Percentiles rank a stretch among this genome's conserved stretches.
Conservation (phyloP, 2,113 vertebrate species). For the Empidonax alnorum region DNA sequence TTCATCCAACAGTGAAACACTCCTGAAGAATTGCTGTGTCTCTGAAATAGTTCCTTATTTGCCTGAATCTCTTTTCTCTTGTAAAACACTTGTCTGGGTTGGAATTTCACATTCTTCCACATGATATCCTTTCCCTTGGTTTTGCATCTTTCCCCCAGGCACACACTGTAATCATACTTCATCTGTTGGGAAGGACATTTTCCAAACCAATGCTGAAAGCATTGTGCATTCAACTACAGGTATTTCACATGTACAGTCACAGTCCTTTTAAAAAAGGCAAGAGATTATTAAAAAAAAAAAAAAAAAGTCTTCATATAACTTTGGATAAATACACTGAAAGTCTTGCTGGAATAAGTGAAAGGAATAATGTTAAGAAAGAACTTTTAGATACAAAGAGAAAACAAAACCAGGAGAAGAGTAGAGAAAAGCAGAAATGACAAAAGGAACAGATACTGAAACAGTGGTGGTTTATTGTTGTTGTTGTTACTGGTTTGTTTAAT, state of each 20-base stretch:
- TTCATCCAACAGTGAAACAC: not conserved
- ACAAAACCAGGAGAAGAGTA: not conserved
- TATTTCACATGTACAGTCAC: not conserved
- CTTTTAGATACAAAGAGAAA: no score
- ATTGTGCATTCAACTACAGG: not conserved
- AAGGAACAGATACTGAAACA: not conserved
- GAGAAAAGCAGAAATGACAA: not conserved
- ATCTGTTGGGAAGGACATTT: not conserved
- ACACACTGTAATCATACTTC: fast-evolving
- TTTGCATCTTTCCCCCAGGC: not conserved
- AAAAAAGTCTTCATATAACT: not conserved
- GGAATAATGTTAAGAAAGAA: not conserved
- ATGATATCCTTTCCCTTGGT: not conserved
- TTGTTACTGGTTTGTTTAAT: not conserved
- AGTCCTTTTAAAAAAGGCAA: not conserved
- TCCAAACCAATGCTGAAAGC: not conserved
- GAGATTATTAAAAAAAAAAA: not conserved
- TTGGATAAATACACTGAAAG: not conserved
- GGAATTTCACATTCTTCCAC: not conserved
- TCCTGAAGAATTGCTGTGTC: not conserved
- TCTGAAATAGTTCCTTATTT: not conserved
- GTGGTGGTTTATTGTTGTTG: not conserved
- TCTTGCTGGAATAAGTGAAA: not conserved
- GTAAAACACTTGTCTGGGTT: not conserved
- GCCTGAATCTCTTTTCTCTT: not conserved